Evolutionary conservation across 2,797 vertebrate genomes (phyloP).

Genomic region (Centropyge bicolor): DNA sequence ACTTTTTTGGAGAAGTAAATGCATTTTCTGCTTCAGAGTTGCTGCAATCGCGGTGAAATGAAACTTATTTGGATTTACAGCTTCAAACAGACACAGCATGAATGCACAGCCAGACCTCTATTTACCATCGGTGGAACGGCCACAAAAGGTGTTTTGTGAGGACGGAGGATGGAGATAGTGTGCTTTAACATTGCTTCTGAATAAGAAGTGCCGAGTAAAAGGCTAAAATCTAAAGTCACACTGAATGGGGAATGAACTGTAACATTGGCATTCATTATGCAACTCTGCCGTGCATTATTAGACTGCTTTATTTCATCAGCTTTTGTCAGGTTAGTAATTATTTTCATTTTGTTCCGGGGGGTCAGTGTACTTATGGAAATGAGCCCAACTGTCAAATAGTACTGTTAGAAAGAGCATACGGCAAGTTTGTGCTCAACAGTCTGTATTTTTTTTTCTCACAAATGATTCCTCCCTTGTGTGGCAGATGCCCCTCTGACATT

Average conservation of each 20-base stretch:
- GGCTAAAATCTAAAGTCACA: not conserved
- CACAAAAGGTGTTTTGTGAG: constrained; percentile 15
- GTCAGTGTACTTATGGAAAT: constrained; percentile 18
- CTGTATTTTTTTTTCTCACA: not conserved
- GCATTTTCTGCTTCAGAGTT: constrained; percentile 15
- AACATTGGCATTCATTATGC: not conserved
- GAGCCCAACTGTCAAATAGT: constrained; percentile 1
- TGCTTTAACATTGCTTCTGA: not conserved
- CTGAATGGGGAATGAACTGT: not conserved
- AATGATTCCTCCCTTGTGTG: not conserved
- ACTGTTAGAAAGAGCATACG: constrained; percentile 8
- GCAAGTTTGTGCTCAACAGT: not conserved
- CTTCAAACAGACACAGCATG: constrained; percentile 18
- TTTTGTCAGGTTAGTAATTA: constrained; percentile 17
- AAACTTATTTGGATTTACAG: constrained; percentile 18
- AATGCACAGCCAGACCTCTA: not conserved
- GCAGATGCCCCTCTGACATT: constrained; percentile 17
- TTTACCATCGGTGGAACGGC: constrained; percentile 11
- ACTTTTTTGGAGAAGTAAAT: constrained; percentile 8
- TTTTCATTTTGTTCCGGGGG: not conserved
- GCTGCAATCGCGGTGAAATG: constrained; percentile 2
- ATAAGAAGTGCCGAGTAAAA: not conserved
- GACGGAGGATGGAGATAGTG: constrained; percentile 7
- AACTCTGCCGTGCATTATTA: not conserved
- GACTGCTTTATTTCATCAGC: constrained; percentile 18